These are phyloP conservation scores for Galagoides demidoff DNA, from an alignment of 2,797 vertebrate genomes.

Conservation along the genomic window DNA sequence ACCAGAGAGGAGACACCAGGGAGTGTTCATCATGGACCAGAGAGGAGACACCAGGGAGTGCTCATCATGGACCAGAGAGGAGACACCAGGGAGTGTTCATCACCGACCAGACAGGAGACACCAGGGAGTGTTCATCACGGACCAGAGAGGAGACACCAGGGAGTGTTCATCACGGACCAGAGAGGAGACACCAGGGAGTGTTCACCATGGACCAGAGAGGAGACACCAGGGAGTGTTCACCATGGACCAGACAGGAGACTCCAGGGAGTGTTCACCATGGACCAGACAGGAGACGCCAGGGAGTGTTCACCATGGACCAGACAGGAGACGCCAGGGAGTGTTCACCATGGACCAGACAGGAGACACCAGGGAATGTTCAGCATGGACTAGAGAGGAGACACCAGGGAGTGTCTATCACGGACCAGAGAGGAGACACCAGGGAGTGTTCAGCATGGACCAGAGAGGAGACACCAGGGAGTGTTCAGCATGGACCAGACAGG, in stretches of 20 bases:
- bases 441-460: neutral
- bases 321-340: neutral
- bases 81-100: neutral
- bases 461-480: neutral
- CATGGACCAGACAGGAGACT: neutral
- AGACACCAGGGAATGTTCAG: neutral
- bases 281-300: neutral
- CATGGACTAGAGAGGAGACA: neutral
- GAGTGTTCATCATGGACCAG: neutral
- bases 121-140: neutral
- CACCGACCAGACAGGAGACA: neutral
- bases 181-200: neutral
- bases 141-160: neutral
- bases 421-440: neutral
- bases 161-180: neutral
- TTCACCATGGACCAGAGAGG: neutral
- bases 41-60: neutral
- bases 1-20: neutral
- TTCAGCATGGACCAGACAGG: neutral
- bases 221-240: neutral
- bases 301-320: neutral
- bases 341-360: neutral
- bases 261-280: neutral
- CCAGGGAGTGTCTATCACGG: neutral
- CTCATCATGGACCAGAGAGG: neutral